Conservation (phyloP, 1,140 invertebrate species). For the Akabosia matsudoensis region DNA sequence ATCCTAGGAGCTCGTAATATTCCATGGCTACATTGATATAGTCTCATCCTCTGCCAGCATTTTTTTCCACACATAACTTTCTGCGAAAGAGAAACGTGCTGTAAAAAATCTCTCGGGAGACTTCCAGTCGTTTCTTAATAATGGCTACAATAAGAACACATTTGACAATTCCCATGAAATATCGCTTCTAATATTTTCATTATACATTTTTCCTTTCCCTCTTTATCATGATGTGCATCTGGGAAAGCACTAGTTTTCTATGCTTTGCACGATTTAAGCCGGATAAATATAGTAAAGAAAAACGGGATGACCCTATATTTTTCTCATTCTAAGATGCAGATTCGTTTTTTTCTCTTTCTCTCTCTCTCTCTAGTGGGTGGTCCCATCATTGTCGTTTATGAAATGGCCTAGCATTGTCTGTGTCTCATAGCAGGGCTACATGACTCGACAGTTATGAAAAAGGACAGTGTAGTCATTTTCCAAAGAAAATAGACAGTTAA, state of each 20-base stretch:
- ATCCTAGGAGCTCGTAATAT: neutral
- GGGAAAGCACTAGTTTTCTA: slow-evolving; percentile 45
- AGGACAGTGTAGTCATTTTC: neutral
- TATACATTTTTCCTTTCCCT: neutral
- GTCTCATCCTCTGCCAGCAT: too few relatives aligned
- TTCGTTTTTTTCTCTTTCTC: too few relatives aligned
- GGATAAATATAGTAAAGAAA: too few relatives aligned
- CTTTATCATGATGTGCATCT: slow-evolving; percentile 30
- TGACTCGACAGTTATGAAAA: neutral
- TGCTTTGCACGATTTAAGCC: too few relatives aligned
- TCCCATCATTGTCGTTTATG: too few relatives aligned
- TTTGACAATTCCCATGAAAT: slow-evolving; percentile 46
- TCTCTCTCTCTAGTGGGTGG: too few relatives aligned
- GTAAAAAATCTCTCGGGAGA: neutral
- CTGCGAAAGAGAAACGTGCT: neutral
- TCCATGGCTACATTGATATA: too few relatives aligned
- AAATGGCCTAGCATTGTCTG: neutral
- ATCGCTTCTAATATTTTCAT: slow-evolving; percentile 47
- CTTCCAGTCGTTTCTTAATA: too few relatives aligned
- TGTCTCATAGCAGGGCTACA: neutral
- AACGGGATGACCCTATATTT: too few relatives aligned
- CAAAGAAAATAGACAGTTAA: neutral
- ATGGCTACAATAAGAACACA: too few relatives aligned
- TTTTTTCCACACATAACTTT: too few relatives aligned
- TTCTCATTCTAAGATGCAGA: too few relatives aligned